phyloP scores from a whole-genome alignment of 2,888 invertebrate species.

The Electrophaes corylata region DNA sequence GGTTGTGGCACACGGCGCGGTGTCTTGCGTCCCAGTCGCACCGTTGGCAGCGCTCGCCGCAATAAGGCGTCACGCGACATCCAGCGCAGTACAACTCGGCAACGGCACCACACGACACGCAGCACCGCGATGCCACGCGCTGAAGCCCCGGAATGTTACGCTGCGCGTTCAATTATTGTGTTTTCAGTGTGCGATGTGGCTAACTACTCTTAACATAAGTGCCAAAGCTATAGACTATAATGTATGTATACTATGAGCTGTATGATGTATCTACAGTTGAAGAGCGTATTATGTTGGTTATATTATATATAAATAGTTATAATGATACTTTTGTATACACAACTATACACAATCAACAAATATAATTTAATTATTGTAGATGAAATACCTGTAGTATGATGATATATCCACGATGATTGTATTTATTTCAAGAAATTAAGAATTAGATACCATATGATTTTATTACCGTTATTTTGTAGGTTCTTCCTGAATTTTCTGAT shows the following conservation, averaged over 20 bases:
- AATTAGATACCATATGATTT: too few species aligned
- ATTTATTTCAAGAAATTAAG: too few species aligned
- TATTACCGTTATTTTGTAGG: too few species aligned
- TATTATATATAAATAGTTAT: too few species aligned
- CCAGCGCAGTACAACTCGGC: slow-evolving; percentile 62
- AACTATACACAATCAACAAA: too few species aligned
- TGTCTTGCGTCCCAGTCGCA: slow-evolving; percentile 65
- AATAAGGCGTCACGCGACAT: slow-evolving; percentile 71
- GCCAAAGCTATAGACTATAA: neutral
- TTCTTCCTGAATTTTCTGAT: too few species aligned
- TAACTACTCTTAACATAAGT: neutral
- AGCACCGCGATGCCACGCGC: slow-evolving; percentile 48
- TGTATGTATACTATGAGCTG: neutral
- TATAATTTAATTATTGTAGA: too few species aligned
- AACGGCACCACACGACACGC: slow-evolving; percentile 59
- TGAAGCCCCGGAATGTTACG: slow-evolving; percentile 65
- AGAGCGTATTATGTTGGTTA: too few species aligned
- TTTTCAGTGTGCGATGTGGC: slow-evolving; percentile 18
- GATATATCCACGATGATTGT: too few species aligned
- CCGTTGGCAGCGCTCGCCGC: slow-evolving; percentile 61
- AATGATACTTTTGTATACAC: too few species aligned
- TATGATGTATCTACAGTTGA: too few species aligned
- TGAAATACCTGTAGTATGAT: too few species aligned
- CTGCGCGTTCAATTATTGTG: slow-evolving; percentile 49
- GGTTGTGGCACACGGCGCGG: slow-evolving; percentile 63